Base-by-base conservation (phyloP, 2,113 vertebrate species). In the Axis porcinus region DNA sequence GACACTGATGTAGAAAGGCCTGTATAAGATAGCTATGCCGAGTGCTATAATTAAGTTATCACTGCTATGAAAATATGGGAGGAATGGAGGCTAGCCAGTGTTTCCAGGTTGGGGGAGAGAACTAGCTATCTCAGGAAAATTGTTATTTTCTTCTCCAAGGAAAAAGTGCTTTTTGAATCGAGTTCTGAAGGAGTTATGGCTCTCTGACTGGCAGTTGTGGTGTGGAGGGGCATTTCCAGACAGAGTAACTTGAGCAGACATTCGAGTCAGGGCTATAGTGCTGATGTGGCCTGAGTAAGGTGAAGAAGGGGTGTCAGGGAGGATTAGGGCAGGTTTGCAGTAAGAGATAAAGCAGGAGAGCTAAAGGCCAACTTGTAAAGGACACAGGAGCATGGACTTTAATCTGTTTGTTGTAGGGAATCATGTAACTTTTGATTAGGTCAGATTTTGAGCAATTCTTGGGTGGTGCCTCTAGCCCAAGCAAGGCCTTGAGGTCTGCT, bases 361-460 rank as follows among this genome's bases (percentile, higher is more conserved):
- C 60, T 52, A 45, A 84, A 76, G 45, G 40, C 40, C 40, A 92
- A 60, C 40, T 81, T 58, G 70, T 23, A 21, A 45, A 74, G 58
- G 33, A 30, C 88, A 87, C 64, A 50, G 6, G 28, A 78, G 45
- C 45, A 0, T 81, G 87, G 28, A 88, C 92, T 93, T 97, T 52
- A 19, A 50, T 97, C 76, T 97, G 52, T 96, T 91, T 96, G 94
- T 79, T 57, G 47, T 82, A 89, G 50, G 79, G 40, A 91, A 25
- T 3, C 64, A 33, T 15, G 43, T 86, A 40, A 94, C 55, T 94
- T 93, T 95, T 92, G 33, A 96, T 70, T 89, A 45, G 67, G 47
- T 89, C 58, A 70, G 23, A 97, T 87, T 92, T 93, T 97, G 64
- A 95, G 87, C 57, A 95, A 57, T 94, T 90, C 28, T 50, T 88